Evolutionary conservation across 1,140 invertebrate genomes (phyloP).

Genomic region (Bombus turneri): DNA sequence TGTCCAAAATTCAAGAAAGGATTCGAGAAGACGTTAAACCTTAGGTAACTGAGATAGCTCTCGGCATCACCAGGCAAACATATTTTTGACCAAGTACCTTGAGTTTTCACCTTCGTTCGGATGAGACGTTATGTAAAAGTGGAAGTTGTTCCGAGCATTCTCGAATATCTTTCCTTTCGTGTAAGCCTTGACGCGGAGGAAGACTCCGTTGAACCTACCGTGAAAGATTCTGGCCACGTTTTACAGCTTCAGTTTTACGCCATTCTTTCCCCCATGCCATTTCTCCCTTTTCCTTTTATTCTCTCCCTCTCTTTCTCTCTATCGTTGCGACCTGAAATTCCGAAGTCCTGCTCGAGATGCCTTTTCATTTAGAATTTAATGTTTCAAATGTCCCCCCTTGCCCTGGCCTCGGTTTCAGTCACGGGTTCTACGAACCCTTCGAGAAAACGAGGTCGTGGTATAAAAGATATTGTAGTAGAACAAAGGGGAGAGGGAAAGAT

Average conservation of each 20-base stretch:
- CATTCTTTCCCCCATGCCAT: constrained; percentile 5
- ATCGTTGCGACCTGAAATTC: constrained; percentile 46
- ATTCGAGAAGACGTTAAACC: too few relatives aligned
- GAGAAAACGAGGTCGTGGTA: constrained; percentile 50
- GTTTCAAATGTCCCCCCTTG: constrained; percentile 43
- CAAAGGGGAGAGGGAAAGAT: constrained; percentile 34
- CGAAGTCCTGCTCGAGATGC: constrained; percentile 31
- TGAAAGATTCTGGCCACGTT: constrained; percentile 57
- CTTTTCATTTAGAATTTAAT: constrained; percentile 62
- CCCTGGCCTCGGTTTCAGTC: neutral
- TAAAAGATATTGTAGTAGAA: constrained; percentile 54
- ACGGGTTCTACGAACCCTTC: constrained; percentile 30
- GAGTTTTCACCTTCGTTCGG: neutral
- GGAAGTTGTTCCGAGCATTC: constrained; percentile 35
- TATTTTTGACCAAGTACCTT: constrained; percentile 24
- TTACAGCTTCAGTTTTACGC: constrained; percentile 57
- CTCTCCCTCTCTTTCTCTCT: neutral
- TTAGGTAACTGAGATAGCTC: too few relatives aligned
- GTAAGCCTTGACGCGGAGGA: neutral
- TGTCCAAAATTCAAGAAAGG: too few relatives aligned
- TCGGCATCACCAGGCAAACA: neutral
- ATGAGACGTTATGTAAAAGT: constrained; percentile 19
- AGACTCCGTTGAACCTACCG: neutral
- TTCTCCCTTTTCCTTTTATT: too few relatives aligned
- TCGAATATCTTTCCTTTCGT: constrained; percentile 39